Base-by-base conservation (phyloP, 2,888 invertebrate species). In the Salpingus planirostris region DNA sequence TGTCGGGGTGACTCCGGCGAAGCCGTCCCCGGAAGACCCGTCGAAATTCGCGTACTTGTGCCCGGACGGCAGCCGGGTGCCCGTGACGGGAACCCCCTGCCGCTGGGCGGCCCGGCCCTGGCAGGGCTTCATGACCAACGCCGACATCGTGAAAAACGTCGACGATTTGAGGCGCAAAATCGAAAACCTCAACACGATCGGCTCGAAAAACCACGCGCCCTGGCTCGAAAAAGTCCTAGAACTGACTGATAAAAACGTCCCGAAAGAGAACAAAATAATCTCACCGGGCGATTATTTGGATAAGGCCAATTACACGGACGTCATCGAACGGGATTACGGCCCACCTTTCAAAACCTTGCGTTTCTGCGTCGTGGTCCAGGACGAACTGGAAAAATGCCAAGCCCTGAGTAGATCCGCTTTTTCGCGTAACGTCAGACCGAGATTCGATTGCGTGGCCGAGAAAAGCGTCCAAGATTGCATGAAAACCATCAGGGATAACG, bases 81-180 rank as follows among this genome's bases (percentile, higher is more conserved):
- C 81, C 1, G 67, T 86, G 7, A 77, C 71, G 15, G 72, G 74
- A 23, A 67, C 64, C 8, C 70, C 77, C 1, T 89, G 88, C 54
- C 74, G 79, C 1, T 89, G 88, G 88, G 87, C 87, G 0, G 82
- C 83, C 1, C 70, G 87, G 36, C 88, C 88, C n/a, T 88, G 88
- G 84, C 84, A 78, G 54, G 83, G 83, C 7, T 72, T 81, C 47
- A 66, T 84, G 55, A 77, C 77, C 3, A 83, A 83, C 52, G 73
- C 73, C 7, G 77, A 75, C 35, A 67, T 74, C 0, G 58, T 71
- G 2, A 71, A 71, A 14, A 65, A 68, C 10, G 53, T 73, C 6
- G 60, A 69, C 5, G 71, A 73, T 3, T 49, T 74, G 27, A 66
- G 70, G 18, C 67, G 67, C 36, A 74, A 74, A 60, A 65, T 74